Base-by-base conservation (phyloP, 2,113 vertebrate genomes). In the Eolophus roseicapilla region DNA sequence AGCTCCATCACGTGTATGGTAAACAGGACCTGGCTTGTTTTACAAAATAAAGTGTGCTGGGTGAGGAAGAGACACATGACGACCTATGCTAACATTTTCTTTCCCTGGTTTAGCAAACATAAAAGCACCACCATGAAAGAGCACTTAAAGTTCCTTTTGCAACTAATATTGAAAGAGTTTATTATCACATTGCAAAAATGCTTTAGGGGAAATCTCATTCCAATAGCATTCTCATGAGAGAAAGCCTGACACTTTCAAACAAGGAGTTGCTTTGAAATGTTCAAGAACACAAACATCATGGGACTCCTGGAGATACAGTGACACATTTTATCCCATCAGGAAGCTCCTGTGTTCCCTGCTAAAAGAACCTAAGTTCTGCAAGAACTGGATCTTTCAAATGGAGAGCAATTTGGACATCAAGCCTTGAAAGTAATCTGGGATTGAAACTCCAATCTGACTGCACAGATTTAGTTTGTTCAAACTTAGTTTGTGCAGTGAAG, bases 11-110 rank as follows among this genome's bases (percentile, higher is more conserved):
- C 25, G 76, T 62, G 77, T 88, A 64, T 17, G 59, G n/a, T 75
- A 60, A 96, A 96, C 85, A 95, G 75, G 39, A 95, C 52, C 28
- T 71, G 64, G 65, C 62, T 92, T 94, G 92, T 95, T 95, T 78
- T 68, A 86, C 37, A 92, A 88, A 95, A 87, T 87, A 90, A 92
- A 94, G 84, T 7, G 29, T 63, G 37, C 68, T 67, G 55, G 50
- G 75, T 59, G 80, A 92, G 63, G 62, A 71, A 50, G 25, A 78
- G 41, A 46, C 82, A 91, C 77, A 63, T 82, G 91, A 95, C 71
- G 91, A 95, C 71, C 87, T 46, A 77, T 7, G 5, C 67, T 78
- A 94, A 76, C 86, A 65, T 88, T 93, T 91, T 86, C 79, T 91
- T 92, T 76, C 49, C 43, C 44, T 50, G 13, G 24, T 90, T 93